Conservation (phyloP, 2,888 invertebrate species). For the Andrena hattorfiana region DNA sequence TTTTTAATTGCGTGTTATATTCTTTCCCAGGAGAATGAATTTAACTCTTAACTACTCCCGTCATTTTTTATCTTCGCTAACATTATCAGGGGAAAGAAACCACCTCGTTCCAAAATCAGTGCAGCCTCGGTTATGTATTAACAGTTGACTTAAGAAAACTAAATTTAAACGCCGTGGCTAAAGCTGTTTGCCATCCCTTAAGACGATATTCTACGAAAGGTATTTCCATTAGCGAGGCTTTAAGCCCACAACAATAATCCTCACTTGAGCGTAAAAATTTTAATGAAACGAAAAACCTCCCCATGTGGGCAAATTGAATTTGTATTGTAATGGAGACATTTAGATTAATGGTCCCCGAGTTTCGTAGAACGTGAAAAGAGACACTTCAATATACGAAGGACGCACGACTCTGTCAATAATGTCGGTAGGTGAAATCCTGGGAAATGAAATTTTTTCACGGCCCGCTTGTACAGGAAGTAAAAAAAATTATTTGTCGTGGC, state of each 20-base stretch:
- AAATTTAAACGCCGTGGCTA: not conserved
- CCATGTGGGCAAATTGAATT: not conserved
- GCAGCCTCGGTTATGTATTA: not conserved
- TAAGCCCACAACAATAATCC: not conserved
- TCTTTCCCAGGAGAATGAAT: conserved; percentile 19
- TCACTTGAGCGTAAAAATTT: not conserved
- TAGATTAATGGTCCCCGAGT: conserved; percentile 8
- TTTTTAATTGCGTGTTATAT: conserved; percentile 53
- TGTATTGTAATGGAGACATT: not conserved
- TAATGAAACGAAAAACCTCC: not conserved
- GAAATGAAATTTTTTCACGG: conserved; percentile 40
- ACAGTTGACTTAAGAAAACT: not conserved
- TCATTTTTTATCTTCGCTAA: not conserved
- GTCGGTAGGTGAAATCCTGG: conserved; percentile 23
- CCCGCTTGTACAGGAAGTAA: not conserved
- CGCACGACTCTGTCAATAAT: conserved; percentile 27
- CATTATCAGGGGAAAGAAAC: not conserved
- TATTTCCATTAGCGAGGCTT: not conserved
- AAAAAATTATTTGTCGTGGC: not conserved
- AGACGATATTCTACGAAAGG: not conserved
- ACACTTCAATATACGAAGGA: not conserved
- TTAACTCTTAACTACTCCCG: conserved; percentile 11
- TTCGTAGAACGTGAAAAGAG: not conserved
- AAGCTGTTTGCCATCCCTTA: conserved; percentile 2
- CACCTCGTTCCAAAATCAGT: not conserved